Evolutionary conservation across 1,140 invertebrate genomes (phyloP).

Genomic region (Heliothis virescens): DNA sequence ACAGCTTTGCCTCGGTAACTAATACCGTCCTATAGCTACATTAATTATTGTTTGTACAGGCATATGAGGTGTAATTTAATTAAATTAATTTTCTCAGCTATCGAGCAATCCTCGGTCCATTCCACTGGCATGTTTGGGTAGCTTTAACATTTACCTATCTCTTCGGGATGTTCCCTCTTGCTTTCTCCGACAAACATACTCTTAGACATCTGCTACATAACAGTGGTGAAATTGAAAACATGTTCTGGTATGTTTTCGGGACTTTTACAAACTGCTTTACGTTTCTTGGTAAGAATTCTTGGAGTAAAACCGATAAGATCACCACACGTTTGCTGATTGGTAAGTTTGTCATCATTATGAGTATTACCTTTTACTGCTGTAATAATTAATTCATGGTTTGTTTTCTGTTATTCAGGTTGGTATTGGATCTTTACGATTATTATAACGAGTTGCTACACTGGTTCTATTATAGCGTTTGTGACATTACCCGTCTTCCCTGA

Average conservation of each 20-base stretch:
- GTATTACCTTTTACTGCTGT: conserved; percentile 18
- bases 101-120: conserved; percentile 93
- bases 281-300: conserved; percentile 89
- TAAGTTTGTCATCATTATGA: conserved; percentile 59
- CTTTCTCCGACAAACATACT: conserved; percentile 89
- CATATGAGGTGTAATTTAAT: conserved; percentile 3
- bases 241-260: conserved; percentile 93
- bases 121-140: conserved; percentile 92
- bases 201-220: conserved; percentile 88
- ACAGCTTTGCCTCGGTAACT: conserved; percentile 90
- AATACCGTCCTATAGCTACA: not conserved
- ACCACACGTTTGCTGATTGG: conserved; percentile 90
- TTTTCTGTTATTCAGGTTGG: conserved; percentile 84
- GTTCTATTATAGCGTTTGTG: conserved; percentile 93
- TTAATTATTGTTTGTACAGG: not conserved
- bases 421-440: conserved; percentile 94
- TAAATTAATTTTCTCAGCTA: conserved; percentile 87
- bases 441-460: conserved; percentile 92
- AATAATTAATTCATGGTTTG: conserved; percentile 2
- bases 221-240: conserved; percentile 90
- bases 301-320: conserved; percentile 89
- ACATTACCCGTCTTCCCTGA: conserved; percentile 90
- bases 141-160: conserved; percentile 89
- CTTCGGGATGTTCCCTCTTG: conserved; percentile 90
- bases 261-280: conserved; percentile 93